These are phyloP conservation scores for Troides helena DNA, from an alignment of 2,888 invertebrate genomes.

Conservation along the genomic window DNA sequence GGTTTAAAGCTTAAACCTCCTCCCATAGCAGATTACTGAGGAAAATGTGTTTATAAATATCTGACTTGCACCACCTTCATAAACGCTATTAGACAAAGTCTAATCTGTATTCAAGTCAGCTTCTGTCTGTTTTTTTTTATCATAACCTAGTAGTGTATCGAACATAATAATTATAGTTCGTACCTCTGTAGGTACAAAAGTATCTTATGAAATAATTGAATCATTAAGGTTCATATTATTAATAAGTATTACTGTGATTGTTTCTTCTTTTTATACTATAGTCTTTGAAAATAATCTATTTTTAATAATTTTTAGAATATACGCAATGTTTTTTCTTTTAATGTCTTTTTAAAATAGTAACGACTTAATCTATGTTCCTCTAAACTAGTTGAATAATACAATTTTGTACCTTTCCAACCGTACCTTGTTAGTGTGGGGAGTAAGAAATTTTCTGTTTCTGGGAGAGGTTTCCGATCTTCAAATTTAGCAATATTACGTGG, in stretches of 20 bases:
- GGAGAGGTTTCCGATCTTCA: too few relatives aligned
- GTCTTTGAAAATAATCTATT: background rate
- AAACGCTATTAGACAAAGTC: conserved; percentile 9
- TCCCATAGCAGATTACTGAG: conserved; percentile 19
- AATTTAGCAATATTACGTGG: too few relatives aligned
- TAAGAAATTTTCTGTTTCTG: too few relatives aligned
- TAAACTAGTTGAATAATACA: too few relatives aligned
- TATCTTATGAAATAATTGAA: too few relatives aligned
- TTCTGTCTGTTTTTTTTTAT: background rate
- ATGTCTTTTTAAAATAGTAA: too few relatives aligned
- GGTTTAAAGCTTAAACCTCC: conserved; percentile 24
- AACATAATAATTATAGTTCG: background rate
- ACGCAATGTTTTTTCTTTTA: background rate
- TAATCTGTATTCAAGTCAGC: conserved; percentile 29
- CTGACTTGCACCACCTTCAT: conserved; percentile 18
- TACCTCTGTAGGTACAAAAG: too few relatives aligned
- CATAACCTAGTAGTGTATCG: background rate
- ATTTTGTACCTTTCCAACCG: too few relatives aligned
- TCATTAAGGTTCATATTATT: too few relatives aligned
- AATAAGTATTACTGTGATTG: background rate
- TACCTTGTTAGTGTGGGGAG: too few relatives aligned
- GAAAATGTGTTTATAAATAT: conserved; percentile 20
- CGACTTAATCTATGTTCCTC: too few relatives aligned
- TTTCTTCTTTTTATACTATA: background rate
- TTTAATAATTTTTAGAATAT: background rate